phyloP scores from a whole-genome alignment of 2,797 vertebrate genomes.

The Coreius guichenoti region DNA sequence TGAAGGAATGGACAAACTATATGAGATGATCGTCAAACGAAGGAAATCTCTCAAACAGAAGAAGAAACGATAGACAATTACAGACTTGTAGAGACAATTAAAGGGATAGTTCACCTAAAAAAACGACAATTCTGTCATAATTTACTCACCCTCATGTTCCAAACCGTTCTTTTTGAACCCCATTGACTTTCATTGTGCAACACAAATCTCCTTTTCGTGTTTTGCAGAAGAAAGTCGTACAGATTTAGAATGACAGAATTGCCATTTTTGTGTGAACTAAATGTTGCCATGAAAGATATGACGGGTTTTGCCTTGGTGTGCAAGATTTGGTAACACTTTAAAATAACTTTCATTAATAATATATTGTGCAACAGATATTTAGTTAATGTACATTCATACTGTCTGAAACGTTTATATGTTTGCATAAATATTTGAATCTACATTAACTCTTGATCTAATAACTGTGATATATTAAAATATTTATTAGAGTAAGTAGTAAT shows the following conservation, averaged over 20 bases:
- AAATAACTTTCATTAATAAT: slow-evolving; percentile 12
- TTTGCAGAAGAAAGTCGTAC: not conserved
- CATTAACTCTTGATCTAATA: not conserved
- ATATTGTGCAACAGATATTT: not conserved
- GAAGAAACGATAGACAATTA: slow-evolving; percentile 81
- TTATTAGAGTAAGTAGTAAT: not conserved
- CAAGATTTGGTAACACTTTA: slow-evolving; percentile 19
- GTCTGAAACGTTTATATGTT: not conserved
- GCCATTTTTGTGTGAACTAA: not conserved
- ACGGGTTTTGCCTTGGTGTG: not conserved
- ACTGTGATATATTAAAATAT: not conserved
- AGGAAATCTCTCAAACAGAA: slow-evolving; percentile 88
- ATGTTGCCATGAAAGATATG: slow-evolving; percentile 17
- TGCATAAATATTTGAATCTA: slow-evolving; percentile 1
- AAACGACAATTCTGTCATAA: not conserved
- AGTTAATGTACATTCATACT: not conserved
- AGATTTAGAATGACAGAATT: not conserved
- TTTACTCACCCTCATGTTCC: not conserved
- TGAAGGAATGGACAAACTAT: slow-evolving; percentile 90
- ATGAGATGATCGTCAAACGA: slow-evolving; percentile 90
- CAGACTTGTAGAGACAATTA: not conserved
- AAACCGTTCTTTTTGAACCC: not conserved
- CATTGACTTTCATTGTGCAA: not conserved
- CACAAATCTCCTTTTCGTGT: not conserved
- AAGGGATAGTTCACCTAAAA: not conserved